These are phyloP conservation scores for Ceyx erithaca DNA, from an alignment of 2,797 vertebrate species.

Conservation along the genomic window DNA sequence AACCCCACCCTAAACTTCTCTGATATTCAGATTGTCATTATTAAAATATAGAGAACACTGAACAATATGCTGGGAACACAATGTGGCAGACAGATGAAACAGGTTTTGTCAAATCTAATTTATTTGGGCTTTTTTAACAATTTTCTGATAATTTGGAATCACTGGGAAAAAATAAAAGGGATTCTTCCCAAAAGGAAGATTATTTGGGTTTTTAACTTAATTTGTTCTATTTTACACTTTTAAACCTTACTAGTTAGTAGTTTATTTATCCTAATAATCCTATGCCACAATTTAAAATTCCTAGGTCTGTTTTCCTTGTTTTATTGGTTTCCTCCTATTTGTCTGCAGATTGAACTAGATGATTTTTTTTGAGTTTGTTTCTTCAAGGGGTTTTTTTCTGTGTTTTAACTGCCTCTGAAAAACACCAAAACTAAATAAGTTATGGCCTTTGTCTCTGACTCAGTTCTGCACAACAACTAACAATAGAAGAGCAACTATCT, in stretches of 20 bases:
- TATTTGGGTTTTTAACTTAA: not conserved
- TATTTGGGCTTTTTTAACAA: not conserved
- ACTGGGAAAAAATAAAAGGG: not conserved
- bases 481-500: not conserved
- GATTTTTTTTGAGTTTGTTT: not conserved
- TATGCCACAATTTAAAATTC: not conserved
- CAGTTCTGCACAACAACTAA: not conserved
- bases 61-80: not conserved
- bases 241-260: not conserved
- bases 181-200: not conserved
- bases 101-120: not conserved
- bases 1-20: not conserved
- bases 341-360: not conserved
- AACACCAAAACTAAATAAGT: not conserved
- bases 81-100: not conserved
- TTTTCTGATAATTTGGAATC: not conserved
- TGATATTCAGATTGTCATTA: not conserved
- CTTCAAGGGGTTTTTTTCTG: fast-evolving
- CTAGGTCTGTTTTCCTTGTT: not conserved
- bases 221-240: not conserved
- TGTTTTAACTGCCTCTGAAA: not conserved
- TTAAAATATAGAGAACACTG: not conserved
- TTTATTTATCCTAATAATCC: not conserved
- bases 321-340: not conserved
- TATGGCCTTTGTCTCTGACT: not conserved